Evolutionary conservation across 2,797 vertebrate genomes (phyloP), one percentile per base, ranked within the genome.

Genomic region (Centropyge bicolor): DNA sequence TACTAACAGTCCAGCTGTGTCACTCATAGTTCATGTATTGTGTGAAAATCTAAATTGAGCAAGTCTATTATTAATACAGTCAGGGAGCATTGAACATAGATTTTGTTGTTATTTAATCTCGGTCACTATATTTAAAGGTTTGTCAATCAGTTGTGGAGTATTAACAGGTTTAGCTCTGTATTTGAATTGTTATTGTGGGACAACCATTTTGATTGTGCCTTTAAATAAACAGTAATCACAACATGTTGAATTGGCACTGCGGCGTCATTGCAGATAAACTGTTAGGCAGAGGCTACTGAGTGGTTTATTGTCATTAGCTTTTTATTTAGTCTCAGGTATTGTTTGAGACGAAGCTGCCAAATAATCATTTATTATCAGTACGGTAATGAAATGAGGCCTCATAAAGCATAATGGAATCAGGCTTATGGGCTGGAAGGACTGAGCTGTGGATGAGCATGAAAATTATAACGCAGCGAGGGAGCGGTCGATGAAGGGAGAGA

Each of bases 311-410:
- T 65, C 3, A 2, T 63, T 20, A 56, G 71, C 52, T 83, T 83
- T 76, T 90, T 56, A 87, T 90, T 78, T 81, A 19, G 12, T 27
- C 46, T 43, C 51, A 57, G 46, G n/a, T 61, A 41, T 70, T 70
- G 56, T 62, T 74, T 77, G 76, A 75, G 64, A 60, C n/a, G n/a
- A n/a, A n/a, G n/a, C 73, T n/a, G 31, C 36, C 22, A 45, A 81
- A 82, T 74, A 65, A 77, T 80, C 56, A 76, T 88, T 87, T 77
- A 83, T 85, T 70, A 63, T 52, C 0, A 0, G 9, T 5, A 8
- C 10, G 3, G 62, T 81, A 79, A 91, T 89, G 57, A 89, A 89
- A 85, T 38, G 64, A 74, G 45, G 35, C 56, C 73, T 74, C 65
- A 1, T 84, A 74, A 85, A 87, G 70, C 38, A 11, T 72, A 83